Base-by-base conservation (phyloP, 2,797 vertebrate species). In the Orientallactaga sibirica region DNA sequence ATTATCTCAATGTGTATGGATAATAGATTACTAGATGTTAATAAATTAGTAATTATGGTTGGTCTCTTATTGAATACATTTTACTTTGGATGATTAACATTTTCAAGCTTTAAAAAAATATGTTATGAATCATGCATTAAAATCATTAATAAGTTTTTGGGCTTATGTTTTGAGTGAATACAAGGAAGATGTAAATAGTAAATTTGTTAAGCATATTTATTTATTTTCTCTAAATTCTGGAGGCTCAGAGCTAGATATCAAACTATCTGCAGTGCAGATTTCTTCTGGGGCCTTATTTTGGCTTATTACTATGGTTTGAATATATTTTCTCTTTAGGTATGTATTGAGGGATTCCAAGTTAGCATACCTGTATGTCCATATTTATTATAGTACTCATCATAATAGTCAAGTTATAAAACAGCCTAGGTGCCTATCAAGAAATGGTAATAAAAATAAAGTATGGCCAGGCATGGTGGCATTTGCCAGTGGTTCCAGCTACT, bases 131-230 rank as follows among this genome's bases (percentile, higher is more conserved):
- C 9, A 41, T 43, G 0, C 70, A 89, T 48, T 70, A 71, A 91
- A 90, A 83, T 55, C 14, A 82, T 18, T 81, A 62, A 90, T 81
- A 5, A 68, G 66, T 88, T 96, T 86, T 85, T 70, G 16, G 11
- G 58, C 86, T 84, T 71, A 1, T 80, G 41, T 92, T 92, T 93
- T 43, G 55, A 89, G 2, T 86, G 68, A 81, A 67, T 0, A 16
- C n/a, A 75, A 83, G 24, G 62, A 78, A 83, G 5, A 66, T 61
- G 25, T 77, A 75, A 92, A 84, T 22, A 67, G 29, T 52, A 25
- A n/a, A 74, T 79, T 91, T 15, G 33, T 76, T 55, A 0, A 58
- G 62, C 66, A 55, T 24, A 20, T 25, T n/a, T 48, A 29, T 62
- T 82, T 16, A 67, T 52, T 52, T 79, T 74, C 64, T 93, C 41